phyloP scores from a whole-genome alignment of 2,888 invertebrate species.

The Ecliptopera silaceata region DNA sequence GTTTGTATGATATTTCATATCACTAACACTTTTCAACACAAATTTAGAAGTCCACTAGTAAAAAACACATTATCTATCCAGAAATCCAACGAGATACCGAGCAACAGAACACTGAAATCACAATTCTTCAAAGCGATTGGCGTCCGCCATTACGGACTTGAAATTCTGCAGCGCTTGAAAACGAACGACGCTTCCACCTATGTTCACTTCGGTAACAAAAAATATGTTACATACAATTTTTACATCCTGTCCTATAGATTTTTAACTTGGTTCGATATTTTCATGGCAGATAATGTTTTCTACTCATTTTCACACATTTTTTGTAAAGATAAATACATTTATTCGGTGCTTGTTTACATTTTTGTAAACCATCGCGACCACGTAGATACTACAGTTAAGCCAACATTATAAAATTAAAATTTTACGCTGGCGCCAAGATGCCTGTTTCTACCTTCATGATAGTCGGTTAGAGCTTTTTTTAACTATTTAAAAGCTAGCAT shows the following conservation, averaged over 20 bases:
- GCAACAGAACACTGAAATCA: slow-evolving; percentile 81
- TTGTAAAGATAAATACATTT: slow-evolving; percentile 28
- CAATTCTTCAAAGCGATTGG: slow-evolving; percentile 82
- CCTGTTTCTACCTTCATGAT: slow-evolving; percentile 55
- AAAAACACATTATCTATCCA: slow-evolving; percentile 69
- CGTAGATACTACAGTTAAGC: slow-evolving; percentile 73
- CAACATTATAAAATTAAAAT: slow-evolving; percentile 58
- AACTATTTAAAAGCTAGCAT: background rate
- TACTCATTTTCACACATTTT: slow-evolving; percentile 22
- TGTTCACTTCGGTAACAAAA: slow-evolving; percentile 77
- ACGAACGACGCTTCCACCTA: slow-evolving; percentile 75
- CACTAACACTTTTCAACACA: slow-evolving; percentile 75
- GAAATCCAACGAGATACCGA: slow-evolving; percentile 62
- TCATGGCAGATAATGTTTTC: slow-evolving; percentile 18
- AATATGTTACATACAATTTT: slow-evolving; percentile 53
- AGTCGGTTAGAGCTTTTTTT: slow-evolving; percentile 3
- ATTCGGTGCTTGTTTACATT: slow-evolving; percentile 76
- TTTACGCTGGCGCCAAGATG: slow-evolving; percentile 76
- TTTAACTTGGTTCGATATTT: background rate
- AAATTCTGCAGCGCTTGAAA: slow-evolving; percentile 76
- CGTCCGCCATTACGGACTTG: slow-evolving; percentile 83
- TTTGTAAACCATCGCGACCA: slow-evolving; percentile 74
- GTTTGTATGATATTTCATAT: slow-evolving; percentile 77
- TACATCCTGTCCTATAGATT: slow-evolving; percentile 5
- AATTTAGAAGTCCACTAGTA: slow-evolving; percentile 60